Evolutionary conservation across 2,113 vertebrate species (phyloP).

Genomic region (Halichoerus grypus): DNA sequence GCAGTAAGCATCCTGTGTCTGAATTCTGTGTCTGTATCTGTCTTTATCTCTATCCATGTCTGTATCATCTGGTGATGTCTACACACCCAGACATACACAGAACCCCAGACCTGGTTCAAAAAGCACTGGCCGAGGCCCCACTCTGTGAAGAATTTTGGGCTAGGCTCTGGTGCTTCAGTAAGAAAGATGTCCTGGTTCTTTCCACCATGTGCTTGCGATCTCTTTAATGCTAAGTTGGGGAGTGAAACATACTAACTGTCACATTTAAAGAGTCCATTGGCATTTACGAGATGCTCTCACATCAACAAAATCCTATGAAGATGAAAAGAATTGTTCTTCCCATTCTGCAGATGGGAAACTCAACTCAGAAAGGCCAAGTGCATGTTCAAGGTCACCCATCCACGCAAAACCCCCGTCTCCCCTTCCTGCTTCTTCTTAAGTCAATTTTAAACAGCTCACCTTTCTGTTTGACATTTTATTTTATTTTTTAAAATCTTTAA

Average conservation of each 20-base stretch:
- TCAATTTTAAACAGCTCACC: neutral
- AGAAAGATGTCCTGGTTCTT: neutral
- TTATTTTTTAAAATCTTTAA: neutral
- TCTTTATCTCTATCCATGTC: neutral
- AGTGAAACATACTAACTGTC: neutral
- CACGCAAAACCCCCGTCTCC: accelerated
- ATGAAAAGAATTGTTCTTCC: neutral
- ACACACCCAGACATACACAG: neutral
- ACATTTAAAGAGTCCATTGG: neutral
- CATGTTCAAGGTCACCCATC: neutral
- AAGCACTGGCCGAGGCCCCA: accelerated
- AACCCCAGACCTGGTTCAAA: too few relatives aligned
- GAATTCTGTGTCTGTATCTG: accelerated
- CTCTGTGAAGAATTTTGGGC: neutral
- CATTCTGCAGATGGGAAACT: neutral
- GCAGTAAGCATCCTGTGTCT: neutral
- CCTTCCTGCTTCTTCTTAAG: neutral
- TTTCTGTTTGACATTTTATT: neutral
- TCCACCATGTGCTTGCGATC: neutral
- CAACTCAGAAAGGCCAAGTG: neutral
- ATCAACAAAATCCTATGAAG: neutral
- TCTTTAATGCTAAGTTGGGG: neutral
- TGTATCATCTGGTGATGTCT: accelerated
- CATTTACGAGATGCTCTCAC: neutral
- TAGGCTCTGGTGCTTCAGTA: neutral